Evolutionary conservation across 2,113 vertebrate species (phyloP).

Genomic region (Proteles cristata): DNA sequence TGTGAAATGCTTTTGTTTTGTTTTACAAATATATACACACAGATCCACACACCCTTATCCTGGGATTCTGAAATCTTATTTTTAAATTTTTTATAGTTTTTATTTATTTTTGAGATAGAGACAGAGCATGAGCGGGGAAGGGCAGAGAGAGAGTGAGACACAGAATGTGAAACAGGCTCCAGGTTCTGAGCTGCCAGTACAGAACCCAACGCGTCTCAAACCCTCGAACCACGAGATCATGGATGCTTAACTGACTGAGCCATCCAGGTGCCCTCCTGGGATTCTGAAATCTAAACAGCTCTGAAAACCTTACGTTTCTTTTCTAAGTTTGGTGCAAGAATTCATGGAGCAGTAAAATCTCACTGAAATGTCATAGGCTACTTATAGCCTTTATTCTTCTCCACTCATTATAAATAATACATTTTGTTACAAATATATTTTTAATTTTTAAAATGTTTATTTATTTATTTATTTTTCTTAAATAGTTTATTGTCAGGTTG

Average conservation of each 20-base stretch:
- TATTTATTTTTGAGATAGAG: too few species aligned
- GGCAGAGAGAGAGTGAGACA: too few species aligned
- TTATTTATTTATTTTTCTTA: too few species aligned
- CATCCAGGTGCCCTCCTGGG: background rate
- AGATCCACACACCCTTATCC: background rate
- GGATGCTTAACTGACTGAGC: too few species aligned
- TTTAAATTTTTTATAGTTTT: too few species aligned
- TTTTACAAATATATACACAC: slow-evolving; percentile 8
- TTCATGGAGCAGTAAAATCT: background rate
- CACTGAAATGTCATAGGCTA: background rate
- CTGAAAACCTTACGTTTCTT: background rate
- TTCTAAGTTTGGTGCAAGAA: background rate
- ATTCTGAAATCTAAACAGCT: background rate
- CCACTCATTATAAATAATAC: slow-evolving; percentile 9
- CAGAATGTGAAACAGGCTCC: too few species aligned
- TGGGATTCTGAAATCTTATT: background rate
- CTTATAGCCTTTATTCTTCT: background rate
- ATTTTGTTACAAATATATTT: slow-evolving; percentile 23
- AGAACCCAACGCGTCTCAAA: too few species aligned
- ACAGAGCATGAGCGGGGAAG: too few species aligned
- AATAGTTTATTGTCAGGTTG: too few species aligned
- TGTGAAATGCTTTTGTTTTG: background rate
- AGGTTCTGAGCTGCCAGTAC: too few species aligned
- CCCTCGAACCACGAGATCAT: too few species aligned
- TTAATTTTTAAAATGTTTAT: too few species aligned